Conservation (phyloP, 2,888 invertebrate species). For the Mechanitis messenoides region DNA sequence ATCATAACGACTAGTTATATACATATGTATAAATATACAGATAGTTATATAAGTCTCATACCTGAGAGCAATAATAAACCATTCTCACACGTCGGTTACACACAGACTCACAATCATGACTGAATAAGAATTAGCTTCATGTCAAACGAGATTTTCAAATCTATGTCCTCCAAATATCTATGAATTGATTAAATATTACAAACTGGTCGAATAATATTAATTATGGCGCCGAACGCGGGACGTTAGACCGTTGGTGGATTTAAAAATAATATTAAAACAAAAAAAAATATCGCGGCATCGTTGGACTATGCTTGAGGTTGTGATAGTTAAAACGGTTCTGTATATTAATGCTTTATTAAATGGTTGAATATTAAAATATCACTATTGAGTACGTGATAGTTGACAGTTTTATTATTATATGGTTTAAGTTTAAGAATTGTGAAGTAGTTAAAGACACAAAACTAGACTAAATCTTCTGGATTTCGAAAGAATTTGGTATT, state of each 20-base stretch:
- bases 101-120: slow-evolving; percentile 62
- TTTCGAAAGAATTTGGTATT: neutral
- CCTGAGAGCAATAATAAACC: slow-evolving; percentile 30
- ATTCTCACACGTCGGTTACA: slow-evolving; percentile 49
- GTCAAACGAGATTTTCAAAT: slow-evolving; percentile 33
- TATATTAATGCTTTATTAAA: neutral
- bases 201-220: slow-evolving; percentile 43
- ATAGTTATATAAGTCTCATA: neutral
- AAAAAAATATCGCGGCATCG: slow-evolving; percentile 48
- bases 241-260: slow-evolving; percentile 68
- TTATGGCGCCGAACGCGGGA: slow-evolving; percentile 37
- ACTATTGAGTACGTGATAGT: neutral
- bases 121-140: slow-evolving; percentile 38
- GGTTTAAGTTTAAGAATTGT: neutral
- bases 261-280: slow-evolving; percentile 52
- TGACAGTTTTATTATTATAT: neutral
- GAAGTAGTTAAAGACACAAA: too few relatives aligned
- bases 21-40: too few relatives aligned
- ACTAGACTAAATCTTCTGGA: too few relatives aligned
- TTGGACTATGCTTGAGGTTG: slow-evolving; percentile 11
- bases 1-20: too few relatives aligned
- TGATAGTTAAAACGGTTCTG: slow-evolving; percentile 11
- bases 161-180: slow-evolving; percentile 45
- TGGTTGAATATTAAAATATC: too few relatives aligned
- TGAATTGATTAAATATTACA: slow-evolving; percentile 45